phyloP scores from a whole-genome alignment of 2,113 vertebrate species.

The Spizaetus ornatus region DNA sequence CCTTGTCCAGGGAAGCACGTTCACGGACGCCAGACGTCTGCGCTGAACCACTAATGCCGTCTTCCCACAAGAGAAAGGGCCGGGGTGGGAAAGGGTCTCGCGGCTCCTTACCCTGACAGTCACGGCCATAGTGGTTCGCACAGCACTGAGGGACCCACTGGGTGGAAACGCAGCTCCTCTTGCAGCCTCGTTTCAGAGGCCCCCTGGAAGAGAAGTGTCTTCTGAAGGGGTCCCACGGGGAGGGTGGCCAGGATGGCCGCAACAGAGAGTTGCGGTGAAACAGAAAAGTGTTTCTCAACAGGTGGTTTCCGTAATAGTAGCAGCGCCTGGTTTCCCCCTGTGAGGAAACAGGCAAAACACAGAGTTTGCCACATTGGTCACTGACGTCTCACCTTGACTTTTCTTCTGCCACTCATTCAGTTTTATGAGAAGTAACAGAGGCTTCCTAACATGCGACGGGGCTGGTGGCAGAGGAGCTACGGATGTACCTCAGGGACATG shows the following conservation, averaged over 20 bases:
- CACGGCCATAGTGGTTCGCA: conserved; percentile 84
- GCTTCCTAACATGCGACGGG: background rate
- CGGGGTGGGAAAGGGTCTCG: accelerated
- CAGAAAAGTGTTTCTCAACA: background rate
- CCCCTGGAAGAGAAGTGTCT: conserved; percentile 32
- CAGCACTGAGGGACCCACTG: conserved; percentile 85
- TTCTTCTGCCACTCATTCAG: background rate
- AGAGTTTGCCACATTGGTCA: background rate
- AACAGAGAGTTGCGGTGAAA: background rate
- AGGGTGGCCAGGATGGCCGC: background rate
- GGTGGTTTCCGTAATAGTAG: background rate
- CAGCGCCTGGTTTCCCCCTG: conserved; percentile 67
- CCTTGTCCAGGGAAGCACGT: background rate
- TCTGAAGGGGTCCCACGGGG: conserved; percentile 8
- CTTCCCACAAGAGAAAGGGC: background rate
- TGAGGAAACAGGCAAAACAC: conserved; percentile 2
- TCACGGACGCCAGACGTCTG: accelerated
- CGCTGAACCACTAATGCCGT: background rate
- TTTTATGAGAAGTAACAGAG: background rate
- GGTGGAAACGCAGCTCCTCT: conserved; percentile 67
- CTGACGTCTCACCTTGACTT: background rate
- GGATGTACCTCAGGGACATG: background rate
- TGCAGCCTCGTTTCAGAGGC: conserved; percentile 69
- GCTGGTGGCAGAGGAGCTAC: background rate
- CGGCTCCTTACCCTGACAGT: conserved; percentile 81